Percentiles rank a stretch among this genome's conserved stretches.
Evolutionary conservation across 2,888 invertebrate genomes (phyloP).

Genomic region (Stomorhina lunata): DNA sequence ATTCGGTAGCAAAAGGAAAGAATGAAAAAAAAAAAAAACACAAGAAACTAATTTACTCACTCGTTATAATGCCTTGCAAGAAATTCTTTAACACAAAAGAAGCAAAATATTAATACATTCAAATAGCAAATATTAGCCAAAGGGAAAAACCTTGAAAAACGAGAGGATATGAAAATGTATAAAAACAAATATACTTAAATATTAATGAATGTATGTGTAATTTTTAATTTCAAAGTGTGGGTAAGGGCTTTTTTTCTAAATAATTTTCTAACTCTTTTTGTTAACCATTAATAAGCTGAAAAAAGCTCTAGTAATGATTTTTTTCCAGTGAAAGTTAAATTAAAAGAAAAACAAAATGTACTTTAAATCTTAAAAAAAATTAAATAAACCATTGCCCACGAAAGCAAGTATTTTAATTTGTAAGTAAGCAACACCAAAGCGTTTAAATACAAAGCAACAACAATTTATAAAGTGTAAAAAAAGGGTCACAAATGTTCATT

Average conservation of each 20-base stretch:
- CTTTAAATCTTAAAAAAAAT: not conserved
- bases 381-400: not conserved
- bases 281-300: not conserved
- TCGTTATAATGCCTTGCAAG: not conserved
- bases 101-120: not conserved
- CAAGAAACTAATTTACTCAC: constrained; percentile 22
- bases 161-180: too few relatives aligned
- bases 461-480: not conserved
- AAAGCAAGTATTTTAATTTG: too few relatives aligned
- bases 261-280: not conserved
- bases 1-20: not conserved
- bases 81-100: not conserved
- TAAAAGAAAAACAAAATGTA: not conserved
- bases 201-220: not conserved
- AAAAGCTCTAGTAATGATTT: constrained; percentile 2
- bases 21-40: too few relatives aligned
- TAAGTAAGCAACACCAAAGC: not conserved
- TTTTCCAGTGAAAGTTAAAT: not conserved
- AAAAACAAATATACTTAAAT: not conserved
- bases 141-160: constrained; percentile 27
- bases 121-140: constrained; percentile 13
- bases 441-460: not conserved
- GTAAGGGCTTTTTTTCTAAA: not conserved
- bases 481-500: constrained; percentile 30
- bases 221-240: not conserved